phyloP scores from a whole-genome alignment of 2,888 invertebrate species.

The Melanargia galathea region DNA sequence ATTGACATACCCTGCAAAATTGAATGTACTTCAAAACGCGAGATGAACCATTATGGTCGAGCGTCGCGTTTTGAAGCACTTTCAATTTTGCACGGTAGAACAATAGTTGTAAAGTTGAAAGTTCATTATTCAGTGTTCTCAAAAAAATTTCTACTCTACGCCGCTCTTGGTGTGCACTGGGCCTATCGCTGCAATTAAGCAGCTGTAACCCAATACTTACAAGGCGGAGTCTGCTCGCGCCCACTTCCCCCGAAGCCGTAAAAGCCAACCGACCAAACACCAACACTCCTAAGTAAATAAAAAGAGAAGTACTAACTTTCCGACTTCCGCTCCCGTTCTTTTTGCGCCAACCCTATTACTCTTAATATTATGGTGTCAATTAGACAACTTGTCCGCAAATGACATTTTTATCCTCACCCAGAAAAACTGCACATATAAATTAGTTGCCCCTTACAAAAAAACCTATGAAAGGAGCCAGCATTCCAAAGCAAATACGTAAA shows the following conservation, averaged over 20 bases:
- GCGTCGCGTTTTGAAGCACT: no score
- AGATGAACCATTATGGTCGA: no score
- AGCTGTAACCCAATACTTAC: neutral
- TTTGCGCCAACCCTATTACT: neutral
- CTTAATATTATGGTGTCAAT: constrained; percentile 23
- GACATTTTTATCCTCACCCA: constrained; percentile 21
- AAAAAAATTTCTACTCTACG: no score
- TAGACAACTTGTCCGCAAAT: constrained; percentile 20
- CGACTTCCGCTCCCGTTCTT: constrained; percentile 14
- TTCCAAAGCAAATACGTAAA: constrained; percentile 27
- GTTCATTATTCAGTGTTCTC: no score
- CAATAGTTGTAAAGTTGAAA: no score
- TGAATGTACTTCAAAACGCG: no score
- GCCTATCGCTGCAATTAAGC: neutral
- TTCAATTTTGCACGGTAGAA: no score
- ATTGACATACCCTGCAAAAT: no score
- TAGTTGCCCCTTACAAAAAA: constrained; percentile 23
- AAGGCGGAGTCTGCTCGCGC: constrained; percentile 11
- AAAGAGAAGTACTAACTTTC: constrained; percentile 6
- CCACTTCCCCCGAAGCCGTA: constrained; percentile 12
- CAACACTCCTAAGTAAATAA: constrained; percentile 4
- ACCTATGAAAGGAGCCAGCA: constrained; percentile 22
- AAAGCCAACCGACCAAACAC: neutral
- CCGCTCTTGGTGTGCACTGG: no score
- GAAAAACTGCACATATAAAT: constrained; percentile 21